Base-by-base conservation (phyloP, 2,888 invertebrate genomes). In the Nomada ferruginata region DNA sequence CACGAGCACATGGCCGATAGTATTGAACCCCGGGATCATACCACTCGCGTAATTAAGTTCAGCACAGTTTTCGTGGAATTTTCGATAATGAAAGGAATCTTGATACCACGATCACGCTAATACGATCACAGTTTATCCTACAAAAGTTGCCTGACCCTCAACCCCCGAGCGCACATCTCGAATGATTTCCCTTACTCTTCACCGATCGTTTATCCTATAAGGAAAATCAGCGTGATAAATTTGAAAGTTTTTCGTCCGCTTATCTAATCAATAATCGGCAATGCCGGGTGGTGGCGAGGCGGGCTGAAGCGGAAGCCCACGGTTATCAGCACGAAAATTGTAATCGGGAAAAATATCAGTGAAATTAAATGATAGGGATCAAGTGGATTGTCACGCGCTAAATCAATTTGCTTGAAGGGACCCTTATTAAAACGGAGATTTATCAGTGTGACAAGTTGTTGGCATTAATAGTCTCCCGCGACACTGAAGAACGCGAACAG, bases 401-500 rank as follows among this genome's bases (percentile, higher is more conserved):
- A 59, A 15, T 70, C 69, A 63, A 65, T 81, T 79, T 15, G 3
- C 50, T 20, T 18, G 53, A 36, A 36, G 18, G 64, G 20, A 11
- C 23, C 61, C 26, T 52, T 65, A 73, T 79, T 79, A 66, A 74
- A 79, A 79, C n/a, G 63, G 50, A 60, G 55, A 26, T 74, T 65
- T 61, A 66, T 79, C 57, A 55, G 52, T 7, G 36, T 15, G 52
- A 55, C 64, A 20, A 66, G 76, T 42, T 29, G 9, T 23, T 15
- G 26, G 44, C 26, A 42, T 71, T 70, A 71, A 65, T 53, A 60
- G 61, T 44, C 61, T 55, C n/a, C 26, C 18, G 47, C 13, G 36
- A 53, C n/a, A 15, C 11, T 23, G 10, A 36, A 36, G 55, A 70
- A 52, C 55, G 15, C 9, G n/a, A n/a, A 9, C 70, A 70, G 47